Conservation (phyloP, 2,888 invertebrate species). For the Trichogramma evanescens region DNA sequence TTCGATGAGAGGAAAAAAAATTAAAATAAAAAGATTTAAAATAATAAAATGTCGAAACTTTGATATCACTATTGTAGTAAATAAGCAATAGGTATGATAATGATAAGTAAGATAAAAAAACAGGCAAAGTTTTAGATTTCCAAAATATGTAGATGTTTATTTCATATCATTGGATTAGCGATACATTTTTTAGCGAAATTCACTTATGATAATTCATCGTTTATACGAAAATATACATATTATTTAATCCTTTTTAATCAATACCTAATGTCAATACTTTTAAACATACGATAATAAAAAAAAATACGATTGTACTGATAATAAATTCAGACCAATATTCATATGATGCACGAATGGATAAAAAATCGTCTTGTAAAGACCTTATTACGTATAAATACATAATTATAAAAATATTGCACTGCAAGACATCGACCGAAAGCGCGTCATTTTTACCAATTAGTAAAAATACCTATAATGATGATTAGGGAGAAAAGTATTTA, state of each 20-base stretch:
- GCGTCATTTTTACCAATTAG: constrained; percentile 17
- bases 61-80: constrained; percentile 40
- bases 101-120: constrained; percentile 33
- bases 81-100: constrained; percentile 30
- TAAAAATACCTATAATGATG: neutral
- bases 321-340: neutral
- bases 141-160: constrained; percentile 19
- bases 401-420: too few species aligned
- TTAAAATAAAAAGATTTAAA: constrained; percentile 15
- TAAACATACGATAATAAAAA: neutral
- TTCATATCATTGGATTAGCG: constrained; percentile 7
- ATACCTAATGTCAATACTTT: neutral
- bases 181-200: too few species aligned
- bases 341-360: neutral
- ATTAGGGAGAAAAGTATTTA: neutral
- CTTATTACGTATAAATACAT: constrained; percentile 12
- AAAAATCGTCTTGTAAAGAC: constrained; percentile 6
- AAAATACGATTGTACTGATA: too few species aligned
- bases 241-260: neutral
- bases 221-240: too few species aligned
- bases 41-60: constrained; percentile 27
- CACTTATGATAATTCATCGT: too few species aligned
- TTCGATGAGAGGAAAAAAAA: constrained; percentile 13
- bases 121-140: neutral
- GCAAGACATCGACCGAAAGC: constrained; percentile 26